Evolutionary conservation across 2,888 invertebrate genomes (phyloP).

Genomic region (Chloroclysta siterata): DNA sequence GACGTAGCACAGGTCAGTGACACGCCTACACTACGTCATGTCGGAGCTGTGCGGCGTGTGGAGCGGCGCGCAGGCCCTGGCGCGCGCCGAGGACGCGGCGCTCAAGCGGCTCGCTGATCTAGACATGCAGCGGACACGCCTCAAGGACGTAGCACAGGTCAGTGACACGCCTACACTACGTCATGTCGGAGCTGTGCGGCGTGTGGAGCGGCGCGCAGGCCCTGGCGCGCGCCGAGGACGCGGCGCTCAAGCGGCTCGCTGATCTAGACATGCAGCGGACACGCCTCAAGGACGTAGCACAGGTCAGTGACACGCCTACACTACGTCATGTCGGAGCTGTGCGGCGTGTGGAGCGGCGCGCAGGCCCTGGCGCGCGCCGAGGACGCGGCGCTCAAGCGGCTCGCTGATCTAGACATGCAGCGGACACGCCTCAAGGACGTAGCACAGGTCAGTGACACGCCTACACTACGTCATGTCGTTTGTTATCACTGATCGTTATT

Average conservation of each 20-base stretch:
- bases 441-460: slow-evolving; percentile 76
- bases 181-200: slow-evolving; percentile 48
- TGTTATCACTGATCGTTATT: no score
- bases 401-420: slow-evolving; percentile 92
- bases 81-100: slow-evolving; percentile 90
- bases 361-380: slow-evolving; percentile 85
- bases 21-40: slow-evolving; percentile 18
- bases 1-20: slow-evolving; percentile 84
- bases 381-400: slow-evolving; percentile 90
- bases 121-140: slow-evolving; percentile 89
- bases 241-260: slow-evolving; percentile 89
- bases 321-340: slow-evolving; percentile 45
- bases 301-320: slow-evolving; percentile 59
- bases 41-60: slow-evolving; percentile 56
- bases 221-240: slow-evolving; percentile 88
- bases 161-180: slow-evolving; percentile 16
- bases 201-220: slow-evolving; percentile 60
- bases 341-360: slow-evolving; percentile 59
- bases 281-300: slow-evolving; percentile 86
- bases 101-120: slow-evolving; percentile 91
- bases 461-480: slow-evolving; percentile 20
- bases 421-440: slow-evolving; percentile 85
- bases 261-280: slow-evolving; percentile 92
- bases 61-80: slow-evolving; percentile 54
- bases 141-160: slow-evolving; percentile 86